These are phyloP conservation scores for Cirrhinus mrigala DNA, from an alignment of 2,797 vertebrate species.

Conservation along the genomic window DNA sequence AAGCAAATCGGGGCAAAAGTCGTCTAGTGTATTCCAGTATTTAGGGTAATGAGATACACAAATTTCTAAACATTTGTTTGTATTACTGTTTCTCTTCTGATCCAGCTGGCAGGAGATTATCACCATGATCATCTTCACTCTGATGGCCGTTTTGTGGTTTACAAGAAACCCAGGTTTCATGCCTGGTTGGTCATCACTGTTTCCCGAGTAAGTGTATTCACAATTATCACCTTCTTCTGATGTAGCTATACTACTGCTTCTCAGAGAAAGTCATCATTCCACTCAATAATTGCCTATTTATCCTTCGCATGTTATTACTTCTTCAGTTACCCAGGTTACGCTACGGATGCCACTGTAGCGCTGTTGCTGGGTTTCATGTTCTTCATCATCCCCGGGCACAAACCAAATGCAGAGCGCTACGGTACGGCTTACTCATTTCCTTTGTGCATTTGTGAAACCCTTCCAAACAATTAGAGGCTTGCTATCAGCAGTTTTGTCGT, in stretches of 20 bases:
- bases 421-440: slow-evolving; percentile 67
- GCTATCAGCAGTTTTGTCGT: slow-evolving; percentile 36
- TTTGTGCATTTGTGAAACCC: slow-evolving; percentile 5
- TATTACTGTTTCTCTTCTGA: background rate
- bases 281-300: background rate
- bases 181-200: slow-evolving; percentile 88
- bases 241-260: background rate
- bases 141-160: slow-evolving; percentile 91
- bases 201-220: slow-evolving; percentile 82
- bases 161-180: slow-evolving; percentile 90
- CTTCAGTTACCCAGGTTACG: slow-evolving; percentile 78
- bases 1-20: background rate
- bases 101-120: slow-evolving; percentile 87
- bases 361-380: slow-evolving; percentile 87
- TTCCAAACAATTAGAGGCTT: background rate
- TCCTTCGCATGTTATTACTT: slow-evolving; percentile 9
- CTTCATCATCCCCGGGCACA: slow-evolving; percentile 87
- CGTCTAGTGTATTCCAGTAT: background rate
- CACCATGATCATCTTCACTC: slow-evolving; percentile 83
- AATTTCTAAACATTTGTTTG: slow-evolving; percentile 3
- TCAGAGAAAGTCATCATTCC: background rate
- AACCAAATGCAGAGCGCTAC: slow-evolving; percentile 70
- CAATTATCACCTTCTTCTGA: background rate
- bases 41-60: background rate
- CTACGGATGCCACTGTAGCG: slow-evolving; percentile 89